Conservation (phyloP, 2,888 invertebrate genomes). For the Helicoverpa assulta region DNA sequence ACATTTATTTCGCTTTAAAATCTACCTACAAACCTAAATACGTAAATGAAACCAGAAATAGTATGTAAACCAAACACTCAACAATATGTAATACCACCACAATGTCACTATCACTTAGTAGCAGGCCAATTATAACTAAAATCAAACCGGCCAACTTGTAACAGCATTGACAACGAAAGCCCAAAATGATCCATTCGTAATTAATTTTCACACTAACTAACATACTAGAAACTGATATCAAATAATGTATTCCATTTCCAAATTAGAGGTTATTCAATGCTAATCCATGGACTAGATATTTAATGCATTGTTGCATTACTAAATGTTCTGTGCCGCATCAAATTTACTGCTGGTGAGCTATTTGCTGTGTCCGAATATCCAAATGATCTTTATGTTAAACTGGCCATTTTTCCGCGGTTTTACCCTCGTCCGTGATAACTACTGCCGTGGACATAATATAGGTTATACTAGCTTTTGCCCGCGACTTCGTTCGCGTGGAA, state of each 20-base stretch:
- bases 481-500: too few species aligned
- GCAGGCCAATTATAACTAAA: slow-evolving; percentile 11
- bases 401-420: too few species aligned
- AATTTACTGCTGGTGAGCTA: too few species aligned
- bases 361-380: too few species aligned
- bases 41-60: too few species aligned
- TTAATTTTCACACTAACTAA: slow-evolving; percentile 41
- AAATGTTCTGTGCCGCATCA: not conserved
- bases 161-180: slow-evolving; percentile 29
- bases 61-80: too few species aligned
- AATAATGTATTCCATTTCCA: slow-evolving; percentile 35
- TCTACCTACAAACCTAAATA: too few species aligned
- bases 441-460: too few species aligned
- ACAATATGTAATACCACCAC: not conserved
- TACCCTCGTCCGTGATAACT: too few species aligned
- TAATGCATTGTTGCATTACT: slow-evolving; percentile 29
- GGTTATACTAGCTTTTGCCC: too few species aligned
- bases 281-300: slow-evolving; percentile 17
- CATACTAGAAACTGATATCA: slow-evolving; percentile 33
- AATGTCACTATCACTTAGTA: not conserved
- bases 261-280: slow-evolving; percentile 27
- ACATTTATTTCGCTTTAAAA: too few species aligned
- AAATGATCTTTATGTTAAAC: too few species aligned
- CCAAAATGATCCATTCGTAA: slow-evolving; percentile 27
- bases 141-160: slow-evolving; percentile 7